Percentiles rank a stretch among this genome's conserved stretches.
Conservation (phyloP, 2,113 vertebrate species). For the Eulemur macaco region DNA sequence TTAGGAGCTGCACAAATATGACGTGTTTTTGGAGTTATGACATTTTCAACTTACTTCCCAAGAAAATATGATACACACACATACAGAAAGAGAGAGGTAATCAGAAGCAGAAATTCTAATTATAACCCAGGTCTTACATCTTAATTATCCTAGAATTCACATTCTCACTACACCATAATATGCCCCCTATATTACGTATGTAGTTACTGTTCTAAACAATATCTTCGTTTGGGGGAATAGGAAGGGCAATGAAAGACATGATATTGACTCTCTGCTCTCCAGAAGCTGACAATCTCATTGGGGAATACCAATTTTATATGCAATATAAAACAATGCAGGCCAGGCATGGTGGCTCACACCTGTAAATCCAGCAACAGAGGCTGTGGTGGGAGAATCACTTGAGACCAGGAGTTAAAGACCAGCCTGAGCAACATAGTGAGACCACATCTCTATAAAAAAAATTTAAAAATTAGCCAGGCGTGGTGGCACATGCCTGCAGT, state of each 20-base stretch:
- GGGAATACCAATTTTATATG: constrained; percentile 2
- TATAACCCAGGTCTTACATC: background rate
- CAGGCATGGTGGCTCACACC: background rate
- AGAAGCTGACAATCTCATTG: constrained; percentile 13
- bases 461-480: background rate
- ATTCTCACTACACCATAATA: background rate
- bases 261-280: background rate
- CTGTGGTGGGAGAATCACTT: too few species aligned
- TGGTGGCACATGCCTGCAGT: background rate
- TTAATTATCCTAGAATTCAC: constrained; percentile 31
- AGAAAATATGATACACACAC: background rate
- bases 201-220: background rate
- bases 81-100: background rate
- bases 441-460: background rate
- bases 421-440: background rate
- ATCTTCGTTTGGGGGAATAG: background rate
- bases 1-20: background rate
- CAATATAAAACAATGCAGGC: background rate
- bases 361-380: background rate
- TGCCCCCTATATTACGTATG: background rate
- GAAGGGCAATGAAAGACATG: background rate
- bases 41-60: constrained; percentile 25
- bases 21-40: background rate
- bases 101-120: background rate
- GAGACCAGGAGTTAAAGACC: background rate